A percentile compares a stretch with the other conserved stretches of the same genome.
These are phyloP conservation scores for Euura saliciscinereae DNA, from an alignment of 1,140 invertebrate genomes.

Conservation along the genomic window DNA sequence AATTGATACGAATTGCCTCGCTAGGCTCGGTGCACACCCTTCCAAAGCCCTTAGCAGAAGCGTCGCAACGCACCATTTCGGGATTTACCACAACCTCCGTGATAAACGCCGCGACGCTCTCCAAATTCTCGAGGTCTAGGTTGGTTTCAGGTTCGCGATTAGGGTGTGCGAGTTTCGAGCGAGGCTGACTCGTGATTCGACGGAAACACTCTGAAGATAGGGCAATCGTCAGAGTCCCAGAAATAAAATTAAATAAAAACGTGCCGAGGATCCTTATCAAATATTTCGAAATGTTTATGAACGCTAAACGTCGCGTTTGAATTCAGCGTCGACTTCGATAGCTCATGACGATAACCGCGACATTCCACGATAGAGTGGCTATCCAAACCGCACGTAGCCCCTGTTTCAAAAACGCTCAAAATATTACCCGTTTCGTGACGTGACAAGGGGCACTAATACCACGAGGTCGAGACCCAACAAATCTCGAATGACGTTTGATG, in stretches of 20 bases:
- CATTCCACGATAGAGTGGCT: background rate
- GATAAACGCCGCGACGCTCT: background rate
- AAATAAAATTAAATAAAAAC: background rate
- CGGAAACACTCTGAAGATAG: background rate
- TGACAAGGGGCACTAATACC: background rate
- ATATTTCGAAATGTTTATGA: slow-evolving; percentile 5
- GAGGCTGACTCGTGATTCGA: too few relatives aligned
- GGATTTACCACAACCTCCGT: background rate
- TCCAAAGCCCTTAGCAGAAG: slow-evolving; percentile 27
- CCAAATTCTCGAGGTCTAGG: background rate
- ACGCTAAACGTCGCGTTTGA: slow-evolving; percentile 3
- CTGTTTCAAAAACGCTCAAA: background rate
- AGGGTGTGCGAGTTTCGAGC: background rate
- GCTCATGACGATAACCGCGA: background rate
- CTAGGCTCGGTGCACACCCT: slow-evolving; percentile 25
- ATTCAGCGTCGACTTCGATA: background rate
- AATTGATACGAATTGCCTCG: slow-evolving; percentile 51
- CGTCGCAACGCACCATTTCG: slow-evolving; percentile 27
- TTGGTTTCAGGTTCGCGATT: background rate
- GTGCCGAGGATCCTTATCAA: background rate
- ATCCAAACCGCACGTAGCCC: background rate
- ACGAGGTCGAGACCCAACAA: background rate
- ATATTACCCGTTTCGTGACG: background rate
- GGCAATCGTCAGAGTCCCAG: background rate
- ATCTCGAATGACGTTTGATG: background rate